Evolutionary conservation across 2,888 invertebrate genomes (phyloP).

Genomic region (Eupithecia exiguata): DNA sequence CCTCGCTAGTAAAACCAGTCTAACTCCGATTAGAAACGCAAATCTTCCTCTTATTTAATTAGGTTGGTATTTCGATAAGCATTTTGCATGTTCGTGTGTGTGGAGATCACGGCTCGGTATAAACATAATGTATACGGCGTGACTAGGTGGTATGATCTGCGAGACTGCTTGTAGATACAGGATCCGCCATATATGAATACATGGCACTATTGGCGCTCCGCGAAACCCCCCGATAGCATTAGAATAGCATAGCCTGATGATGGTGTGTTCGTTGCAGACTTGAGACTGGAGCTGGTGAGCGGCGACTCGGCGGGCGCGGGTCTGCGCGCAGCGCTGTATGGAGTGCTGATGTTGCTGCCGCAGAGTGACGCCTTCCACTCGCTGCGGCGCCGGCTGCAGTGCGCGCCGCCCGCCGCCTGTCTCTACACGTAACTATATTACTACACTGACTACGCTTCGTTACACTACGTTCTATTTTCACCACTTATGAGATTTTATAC

Average conservation of each 20-base stretch:
- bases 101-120: no score
- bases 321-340: constrained; percentile 95
- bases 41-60: no score
- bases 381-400: constrained; percentile 88
- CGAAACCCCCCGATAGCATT: no score
- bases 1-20: not conserved
- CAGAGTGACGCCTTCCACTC: constrained; percentile 98
- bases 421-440: constrained; percentile 6
- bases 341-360: constrained; percentile 97
- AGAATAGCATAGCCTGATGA: not conserved
- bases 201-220: no score
- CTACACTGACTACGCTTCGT: no score
- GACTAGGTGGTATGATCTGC: no score
- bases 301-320: constrained; percentile 87
- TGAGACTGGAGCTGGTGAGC: constrained; percentile 93
- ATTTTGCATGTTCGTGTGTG: no score
- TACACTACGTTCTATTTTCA: no score
- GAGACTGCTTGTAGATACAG: not conserved
- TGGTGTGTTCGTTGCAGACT: constrained; percentile 83
- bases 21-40: no score
- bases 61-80: no score
- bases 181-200: not conserved
- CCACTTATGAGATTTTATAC: no score
- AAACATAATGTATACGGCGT: no score
- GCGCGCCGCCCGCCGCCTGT: constrained; percentile 85